Conservation (phyloP, 2,113 vertebrate genomes). For the Smithornis capensis region DNA sequence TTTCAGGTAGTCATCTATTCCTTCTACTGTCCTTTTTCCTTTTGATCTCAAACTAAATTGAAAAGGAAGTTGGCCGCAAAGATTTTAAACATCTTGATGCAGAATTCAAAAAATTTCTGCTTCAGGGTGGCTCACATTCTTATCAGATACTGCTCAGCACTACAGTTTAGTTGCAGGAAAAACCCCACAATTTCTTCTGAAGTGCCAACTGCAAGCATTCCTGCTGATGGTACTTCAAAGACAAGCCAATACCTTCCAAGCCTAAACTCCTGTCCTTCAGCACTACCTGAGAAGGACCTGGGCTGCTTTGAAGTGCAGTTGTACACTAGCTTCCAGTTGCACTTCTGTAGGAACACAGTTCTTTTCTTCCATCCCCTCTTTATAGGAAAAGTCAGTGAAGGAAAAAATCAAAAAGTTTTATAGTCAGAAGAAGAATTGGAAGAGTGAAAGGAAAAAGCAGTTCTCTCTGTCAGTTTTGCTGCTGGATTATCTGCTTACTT, state of each 20-base stretch:
- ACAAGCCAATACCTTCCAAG: background rate
- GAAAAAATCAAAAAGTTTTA: background rate
- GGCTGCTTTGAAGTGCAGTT: background rate
- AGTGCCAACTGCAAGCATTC: background rate
- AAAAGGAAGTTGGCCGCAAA: background rate
- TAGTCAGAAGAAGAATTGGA: background rate
- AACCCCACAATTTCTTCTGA: background rate
- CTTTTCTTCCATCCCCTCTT: background rate
- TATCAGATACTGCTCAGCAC: background rate
- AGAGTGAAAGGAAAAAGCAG: background rate
- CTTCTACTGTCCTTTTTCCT: background rate
- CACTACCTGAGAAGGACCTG: background rate
- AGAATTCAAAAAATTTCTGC: background rate
- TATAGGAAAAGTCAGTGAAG: background rate
- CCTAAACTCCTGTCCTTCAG: background rate
- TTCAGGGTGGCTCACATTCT: background rate
- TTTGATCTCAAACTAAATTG: background rate
- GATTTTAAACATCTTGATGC: background rate
- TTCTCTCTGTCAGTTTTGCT: background rate
- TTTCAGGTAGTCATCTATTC: background rate
- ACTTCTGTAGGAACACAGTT: background rate
- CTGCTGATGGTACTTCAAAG: slow-evolving; percentile 7
- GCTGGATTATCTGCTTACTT: background rate
- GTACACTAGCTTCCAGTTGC: background rate
- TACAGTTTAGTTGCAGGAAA: background rate